Conservation (phyloP, 2,888 invertebrate species). For the Enchytraeus crypticus region DNA sequence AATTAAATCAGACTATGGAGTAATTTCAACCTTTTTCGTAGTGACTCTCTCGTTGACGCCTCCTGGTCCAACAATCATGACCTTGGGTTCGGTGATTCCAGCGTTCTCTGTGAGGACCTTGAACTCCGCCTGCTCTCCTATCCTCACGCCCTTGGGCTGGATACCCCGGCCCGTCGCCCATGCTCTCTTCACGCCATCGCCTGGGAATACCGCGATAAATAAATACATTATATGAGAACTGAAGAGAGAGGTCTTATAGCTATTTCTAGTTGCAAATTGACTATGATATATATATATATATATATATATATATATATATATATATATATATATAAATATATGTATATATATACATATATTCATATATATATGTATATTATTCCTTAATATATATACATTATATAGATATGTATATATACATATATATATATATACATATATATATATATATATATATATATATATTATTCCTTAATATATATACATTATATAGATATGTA, state of each 20-base stretch:
- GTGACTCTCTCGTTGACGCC: constrained; percentile 63
- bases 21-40: constrained; percentile 55
- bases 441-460: background rate
- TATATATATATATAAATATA: background rate
- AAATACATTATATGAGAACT: background rate
- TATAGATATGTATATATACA: too few species aligned
- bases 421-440: background rate
- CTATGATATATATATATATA: too few species aligned
- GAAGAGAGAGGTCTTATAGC: too few species aligned
- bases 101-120: constrained; percentile 71
- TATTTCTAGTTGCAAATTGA: background rate
- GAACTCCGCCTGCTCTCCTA: constrained; percentile 72
- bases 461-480: too few species aligned
- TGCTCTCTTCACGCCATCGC: constrained; percentile 65
- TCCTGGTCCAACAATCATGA: constrained; percentile 68
- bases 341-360: background rate
- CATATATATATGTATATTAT: background rate
- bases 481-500: too few species aligned
- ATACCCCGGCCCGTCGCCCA: constrained; percentile 74
- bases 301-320: background rate
- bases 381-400: background rate
- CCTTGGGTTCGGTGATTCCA: constrained; percentile 64
- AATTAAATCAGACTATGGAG: too few species aligned
- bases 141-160: constrained; percentile 68
- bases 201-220: background rate